phyloP scores from a whole-genome alignment of 2,797 vertebrate species.

The Galagoides demidoff region DNA sequence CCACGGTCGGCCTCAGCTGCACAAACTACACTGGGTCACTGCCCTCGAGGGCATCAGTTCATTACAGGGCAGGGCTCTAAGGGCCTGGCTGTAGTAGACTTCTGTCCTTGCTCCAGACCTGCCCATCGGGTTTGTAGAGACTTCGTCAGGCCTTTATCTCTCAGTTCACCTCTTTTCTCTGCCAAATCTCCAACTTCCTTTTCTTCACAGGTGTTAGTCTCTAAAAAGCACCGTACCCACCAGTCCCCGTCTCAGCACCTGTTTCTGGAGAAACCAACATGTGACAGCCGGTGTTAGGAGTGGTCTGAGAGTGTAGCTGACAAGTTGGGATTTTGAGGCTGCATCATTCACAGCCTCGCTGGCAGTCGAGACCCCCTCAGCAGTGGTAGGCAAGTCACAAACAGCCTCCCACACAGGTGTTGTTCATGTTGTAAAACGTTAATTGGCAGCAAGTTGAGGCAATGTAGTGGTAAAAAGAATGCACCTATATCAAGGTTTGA shows the following conservation, averaged over 20 bases:
- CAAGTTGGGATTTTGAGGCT: conserved; percentile 7
- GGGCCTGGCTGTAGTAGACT: not conserved
- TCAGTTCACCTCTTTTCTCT: not conserved
- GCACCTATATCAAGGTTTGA: not conserved
- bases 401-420: not conserved
- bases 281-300: not conserved
- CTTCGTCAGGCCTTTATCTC: not conserved
- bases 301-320: not conserved
- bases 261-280: conserved; percentile 35
- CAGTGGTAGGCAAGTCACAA: not conserved
- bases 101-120: not conserved
- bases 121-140: not conserved
- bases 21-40: not conserved
- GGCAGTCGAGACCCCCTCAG: not conserved
- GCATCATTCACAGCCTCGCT: not conserved
- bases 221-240: not conserved
- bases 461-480: not conserved
- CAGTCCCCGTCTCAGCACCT: not conserved
- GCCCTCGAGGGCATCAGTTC: not conserved
- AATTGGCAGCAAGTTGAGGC: not conserved
- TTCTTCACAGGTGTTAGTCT: not conserved
- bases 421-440: not conserved
- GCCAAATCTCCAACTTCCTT: not conserved
- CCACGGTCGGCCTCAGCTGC: not conserved
- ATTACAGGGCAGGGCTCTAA: not conserved